Base-by-base conservation (phyloP, 2,113 vertebrate species). In the Oceanodroma tethys region DNA sequence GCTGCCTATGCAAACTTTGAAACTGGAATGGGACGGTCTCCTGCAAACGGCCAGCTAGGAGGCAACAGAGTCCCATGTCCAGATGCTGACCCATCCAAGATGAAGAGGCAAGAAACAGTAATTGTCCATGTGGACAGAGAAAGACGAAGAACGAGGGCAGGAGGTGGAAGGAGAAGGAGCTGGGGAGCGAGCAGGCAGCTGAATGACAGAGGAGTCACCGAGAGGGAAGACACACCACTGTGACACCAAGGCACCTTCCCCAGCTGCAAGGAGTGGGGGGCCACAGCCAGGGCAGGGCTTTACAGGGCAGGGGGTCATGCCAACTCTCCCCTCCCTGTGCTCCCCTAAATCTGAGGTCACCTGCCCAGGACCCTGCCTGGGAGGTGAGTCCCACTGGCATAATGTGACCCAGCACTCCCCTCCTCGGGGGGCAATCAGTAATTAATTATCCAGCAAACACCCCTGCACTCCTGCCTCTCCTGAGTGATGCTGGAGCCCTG, bases 341-440 rank as follows among this genome's bases (percentile, higher is more conserved):
- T 56, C 34, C 58, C 58, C 50, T 78, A 76, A 87, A 91, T 52
- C 66, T 4, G 22, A 80, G 20, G 13, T 88, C 38, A 60, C 70
- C 25, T 48, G 42, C 60, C n/a, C 80, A 36, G 53, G 42, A 81
- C 56, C 10, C 38, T 75, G 52, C 32, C 75, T 56, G 40, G n/a
- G 6, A 60, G 5, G 5, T 0, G 1, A 79, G 20, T 53, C 38
- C 58, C 1, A 1, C 66, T 21, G 8, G 7, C 9, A 8, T 5
- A 50, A 27, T 1, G 3, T 36, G 81, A 84, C 30, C 16, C 63
- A 68, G 21, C 26, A 38, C 45, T 50, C 32, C 17, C 8, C 52
- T 62, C 23, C 67, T 34, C 1, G 0, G 20, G 22, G 5, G 6
- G 8, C 65, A 75, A 52, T 84, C 30, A 26, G 3, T 23, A 48